Evolutionary conservation across 64 coral and sea anemone genomes (phyloP), one percentile per base, ranked within the genome.

Genomic region (Catalaphyllia jardinei): DNA sequence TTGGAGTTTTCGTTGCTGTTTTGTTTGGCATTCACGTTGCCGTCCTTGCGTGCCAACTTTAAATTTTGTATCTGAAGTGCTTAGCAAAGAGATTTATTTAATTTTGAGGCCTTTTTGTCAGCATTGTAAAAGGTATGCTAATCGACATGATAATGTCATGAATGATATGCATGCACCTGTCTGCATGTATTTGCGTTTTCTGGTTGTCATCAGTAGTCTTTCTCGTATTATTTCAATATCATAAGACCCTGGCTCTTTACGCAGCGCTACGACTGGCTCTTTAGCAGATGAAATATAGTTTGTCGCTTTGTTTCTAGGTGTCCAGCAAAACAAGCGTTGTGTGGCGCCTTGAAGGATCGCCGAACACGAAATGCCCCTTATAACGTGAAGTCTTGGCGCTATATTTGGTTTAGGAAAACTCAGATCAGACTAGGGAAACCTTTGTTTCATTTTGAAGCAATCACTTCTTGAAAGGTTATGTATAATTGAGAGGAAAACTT

Each of bases 141-240:
- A 67, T 67, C 20, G 27, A 24, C 22, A n/a, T 67, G 64, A 67
- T 67, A 20, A 67, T 20, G 64, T 67, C 64, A 67, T 22, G 25
- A 67, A 67, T 67, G 20, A 24, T 22, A 10, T 24, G 3, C 24
- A 24, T 24, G 25, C 64, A 67, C 64, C 64, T 67, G 64, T 67
- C 24, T 67, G 64, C 25, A 18, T 24, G 19, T 67, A 10, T 25
- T 64, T 64, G 62, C 38, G 38, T 39, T 39, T 39, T 39, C 38
- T 39, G 38, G 38, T 67, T 67, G 27, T 67, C 64, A 67, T 67
- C 64, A 67, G 20, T 67, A 24, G 27, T n/a, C 20, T 67, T 67
- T n/a, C 25, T 67, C 64, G 64, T 25, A 67, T 67, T 67, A 67
- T 67, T 67, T n/a, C 64, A 67, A 67, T 67, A 67, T 67, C 64